Evolutionary conservation across 2,797 vertebrate genomes (phyloP).

Genomic region (Nyctibius grandis): DNA sequence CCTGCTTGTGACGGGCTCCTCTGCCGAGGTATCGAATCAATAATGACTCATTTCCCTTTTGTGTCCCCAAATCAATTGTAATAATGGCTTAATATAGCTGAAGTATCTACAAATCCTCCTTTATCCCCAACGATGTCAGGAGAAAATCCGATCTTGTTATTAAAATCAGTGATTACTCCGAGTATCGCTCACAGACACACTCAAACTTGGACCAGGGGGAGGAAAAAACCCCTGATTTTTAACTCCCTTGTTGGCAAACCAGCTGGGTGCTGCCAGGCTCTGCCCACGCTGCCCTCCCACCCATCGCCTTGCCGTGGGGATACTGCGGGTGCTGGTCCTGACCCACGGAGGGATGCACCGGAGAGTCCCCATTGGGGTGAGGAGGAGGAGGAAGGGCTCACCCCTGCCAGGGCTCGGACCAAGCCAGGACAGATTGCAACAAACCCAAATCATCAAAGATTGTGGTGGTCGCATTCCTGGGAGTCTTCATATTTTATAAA

Average conservation of each 20-base stretch:
- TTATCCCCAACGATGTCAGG: conserved; percentile 41
- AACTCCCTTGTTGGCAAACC: not conserved
- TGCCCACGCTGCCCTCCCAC: not conserved
- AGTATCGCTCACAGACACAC: not conserved
- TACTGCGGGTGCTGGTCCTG: not conserved
- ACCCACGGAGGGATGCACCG: too few species aligned
- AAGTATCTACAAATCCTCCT: conserved; percentile 62
- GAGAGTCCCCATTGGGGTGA: too few species aligned
- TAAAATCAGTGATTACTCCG: conserved; percentile 47
- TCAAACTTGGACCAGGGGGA: not conserved
- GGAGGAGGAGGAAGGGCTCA: not conserved
- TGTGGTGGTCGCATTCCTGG: not conserved
- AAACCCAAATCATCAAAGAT: not conserved
- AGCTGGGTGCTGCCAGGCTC: not conserved
- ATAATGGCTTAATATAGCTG: conserved; percentile 62
- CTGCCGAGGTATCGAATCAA: not conserved
- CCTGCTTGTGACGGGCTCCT: not conserved
- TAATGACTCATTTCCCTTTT: conserved; percentile 35
- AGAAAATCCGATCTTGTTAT: conserved; percentile 61
- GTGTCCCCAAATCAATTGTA: conserved; percentile 38
- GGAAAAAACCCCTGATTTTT: not conserved
- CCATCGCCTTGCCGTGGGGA: fast-evolving
- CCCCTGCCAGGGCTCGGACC: not conserved
- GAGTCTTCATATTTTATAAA: not conserved
- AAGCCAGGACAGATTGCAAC: not conserved